Evolutionary conservation across 2,797 vertebrate genomes (phyloP), one percentile per base, ranked within the genome.

Genomic region (Trachops cirrhosus): DNA sequence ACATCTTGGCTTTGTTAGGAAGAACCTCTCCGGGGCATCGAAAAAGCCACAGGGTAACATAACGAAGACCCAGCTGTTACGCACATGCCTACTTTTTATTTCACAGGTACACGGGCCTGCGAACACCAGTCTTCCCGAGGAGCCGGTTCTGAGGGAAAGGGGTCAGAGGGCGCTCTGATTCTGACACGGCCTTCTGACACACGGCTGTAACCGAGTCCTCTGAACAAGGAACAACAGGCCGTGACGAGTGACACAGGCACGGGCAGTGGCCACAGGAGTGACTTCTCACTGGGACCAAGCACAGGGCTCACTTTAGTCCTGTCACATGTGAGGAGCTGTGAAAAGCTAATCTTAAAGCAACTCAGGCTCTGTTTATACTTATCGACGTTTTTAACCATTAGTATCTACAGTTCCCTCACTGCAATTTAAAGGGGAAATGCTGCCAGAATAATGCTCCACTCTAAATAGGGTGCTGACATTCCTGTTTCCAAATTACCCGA

Each of bases 191-290:
- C 14, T 15, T 5, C 2, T 1, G 29, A 62, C 12, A 24, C 32
- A 54, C 0, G 4, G 21, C 8, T 15, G 1, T 19, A 19, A 54
- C 14, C 9, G 26, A 24, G 6, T 14, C 34, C 39, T 18, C 50
- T 8, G 59, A 54, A 41, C 78, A 46, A 1, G 7, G 0, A 26
- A 7, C 19, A 9, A 5, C 21, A 5, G 41, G 8, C 39, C 4
- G 3, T 2, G 11, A 9, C 4, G 10, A 26, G 26, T 3, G 6
- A 1, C 2, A 1, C 0, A 19, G 57, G 68, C 62, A 39, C 68
- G 9, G 29, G 52, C 4, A 24, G 22, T 7, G 7, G 4, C 15
- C 48, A 37, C 19, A 46, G n/a, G 75, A 12, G 24, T 3, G 4
- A 1, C 12, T 24, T 37, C n/a, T 50, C 24, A 24, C 3, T 7